Base-by-base conservation (phyloP, 2,113 vertebrate species). In the Australoheros scitulus region DNA sequence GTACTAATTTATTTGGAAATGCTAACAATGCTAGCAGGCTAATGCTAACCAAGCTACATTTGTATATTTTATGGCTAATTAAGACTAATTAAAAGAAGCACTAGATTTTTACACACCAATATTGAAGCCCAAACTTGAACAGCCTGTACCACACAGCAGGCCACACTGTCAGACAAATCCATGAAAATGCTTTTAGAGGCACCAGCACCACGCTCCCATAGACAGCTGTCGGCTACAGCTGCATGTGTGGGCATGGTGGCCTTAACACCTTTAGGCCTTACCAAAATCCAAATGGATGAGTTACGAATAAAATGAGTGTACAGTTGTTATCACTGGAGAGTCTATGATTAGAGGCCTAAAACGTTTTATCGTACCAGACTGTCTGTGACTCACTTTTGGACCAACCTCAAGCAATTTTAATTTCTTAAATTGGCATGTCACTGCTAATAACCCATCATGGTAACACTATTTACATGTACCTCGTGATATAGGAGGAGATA, bases 341-440 rank as follows among this genome's bases (percentile, higher is more conserved):
- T 50, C 65, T 20, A 18, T 70, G 17, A 9, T 70, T 10, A 70
- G 15, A 70, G 65, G 43, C 0, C 43, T 52, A 70, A 70, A 7
- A 18, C 24, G 0, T 70, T 70, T 41, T 70, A 36, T 70, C 20
- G 26, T 70, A 52, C 0, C 7, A 8, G 34, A 8, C 34, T 38
- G 36, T 38, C 7, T 38, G 29, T 2, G 8, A 9, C 36, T 38
- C 36, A 38, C 36, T 38, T 8, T 38, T 38, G 36, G 36, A 38
- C 36, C 36, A 34, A 34, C 36, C 36, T 38, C 8, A 38, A 32
- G 65, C 43, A 52, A 20, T 14, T 7, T 32, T 47, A 14, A 72
- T 7, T 32, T 72, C 0, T n/a, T 18, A 10, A 56, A 56, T 10
- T n/a, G 52, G 2, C 52, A 17, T 17, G 15, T 17, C 11, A 52